These are phyloP conservation scores for Cheilinus undulatus DNA, from an alignment of 2,113 vertebrate species.

Conservation along the genomic window DNA sequence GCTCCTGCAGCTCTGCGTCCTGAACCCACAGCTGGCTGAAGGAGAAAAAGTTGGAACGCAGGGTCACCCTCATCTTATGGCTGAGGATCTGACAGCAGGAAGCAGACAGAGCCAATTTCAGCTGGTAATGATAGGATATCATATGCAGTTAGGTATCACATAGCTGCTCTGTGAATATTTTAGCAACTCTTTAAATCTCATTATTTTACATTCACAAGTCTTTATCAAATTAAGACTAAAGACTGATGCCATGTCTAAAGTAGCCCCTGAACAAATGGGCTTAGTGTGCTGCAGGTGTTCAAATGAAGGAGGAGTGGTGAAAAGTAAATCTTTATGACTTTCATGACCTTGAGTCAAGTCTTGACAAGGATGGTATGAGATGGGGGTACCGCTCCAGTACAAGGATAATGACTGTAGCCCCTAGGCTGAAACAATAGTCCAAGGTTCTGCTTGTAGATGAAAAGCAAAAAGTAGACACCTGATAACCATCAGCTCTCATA, in stretches of 20 bases:
- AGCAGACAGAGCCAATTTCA: background rate
- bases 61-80: background rate
- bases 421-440: background rate
- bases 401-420: conserved; percentile 17
- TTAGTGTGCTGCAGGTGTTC: conserved; percentile 31
- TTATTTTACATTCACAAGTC: background rate
- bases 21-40: conserved; percentile 45
- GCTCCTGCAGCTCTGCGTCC: conserved; percentile 5
- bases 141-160: background rate
- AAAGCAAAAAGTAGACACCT: background rate
- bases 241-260: background rate
- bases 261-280: background rate
- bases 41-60: conserved; percentile 23
- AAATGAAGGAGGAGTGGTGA: background rate
- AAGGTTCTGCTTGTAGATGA: conserved; percentile 8
- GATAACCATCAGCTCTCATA: conserved; percentile 21
- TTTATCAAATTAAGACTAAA: background rate
- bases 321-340: conserved; percentile 14
- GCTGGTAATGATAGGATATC: background rate
- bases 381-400: conserved; percentile 6
- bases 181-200: conserved; percentile 1
- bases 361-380: conserved; percentile 59
- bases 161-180: conserved; percentile 1
- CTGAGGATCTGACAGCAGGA: conserved; percentile 11
- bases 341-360: conserved; percentile 49